These are phyloP conservation scores for Galaxea fascicularis DNA, from an alignment of 92 coral and sea anemone genomes.

Conservation along the genomic window DNA sequence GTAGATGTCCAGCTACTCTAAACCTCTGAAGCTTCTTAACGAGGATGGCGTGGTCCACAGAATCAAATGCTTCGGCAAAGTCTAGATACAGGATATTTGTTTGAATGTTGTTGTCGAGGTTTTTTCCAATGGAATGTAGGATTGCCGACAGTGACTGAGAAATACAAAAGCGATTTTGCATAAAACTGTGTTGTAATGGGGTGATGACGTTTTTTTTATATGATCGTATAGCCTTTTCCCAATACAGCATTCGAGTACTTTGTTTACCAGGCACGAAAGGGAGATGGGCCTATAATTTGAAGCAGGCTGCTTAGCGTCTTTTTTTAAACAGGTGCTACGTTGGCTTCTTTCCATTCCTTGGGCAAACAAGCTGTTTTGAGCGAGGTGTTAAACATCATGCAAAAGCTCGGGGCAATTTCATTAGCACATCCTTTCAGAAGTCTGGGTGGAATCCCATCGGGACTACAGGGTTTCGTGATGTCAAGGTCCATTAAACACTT, in stretches of 20 bases:
- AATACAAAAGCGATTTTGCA: slow-evolving; percentile 41
- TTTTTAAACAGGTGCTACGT: slow-evolving; percentile 46
- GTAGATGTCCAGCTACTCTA: not conserved
- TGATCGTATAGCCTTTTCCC: not conserved
- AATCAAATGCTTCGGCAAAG: slow-evolving; percentile 14
- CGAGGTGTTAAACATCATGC: slow-evolving; percentile 38
- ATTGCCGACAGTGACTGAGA: slow-evolving; percentile 34
- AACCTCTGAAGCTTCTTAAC: not conserved
- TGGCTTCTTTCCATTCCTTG: slow-evolving; percentile 44
- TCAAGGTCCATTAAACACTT: slow-evolving; percentile 34
- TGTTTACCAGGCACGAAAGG: slow-evolving; percentile 34
- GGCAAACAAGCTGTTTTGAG: slow-evolving; percentile 29
- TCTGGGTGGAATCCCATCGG: slow-evolving; percentile 53
- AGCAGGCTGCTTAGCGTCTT: slow-evolving; percentile 36
- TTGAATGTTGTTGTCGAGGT: not conserved
- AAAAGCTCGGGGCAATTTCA: slow-evolving; percentile 46
- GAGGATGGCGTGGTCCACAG: not conserved
- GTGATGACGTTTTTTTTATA: slow-evolving; percentile 15
- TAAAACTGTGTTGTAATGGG: slow-evolving; percentile 35
- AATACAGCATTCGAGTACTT: slow-evolving; percentile 49
- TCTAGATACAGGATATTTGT: not conserved
- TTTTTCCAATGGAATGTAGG: slow-evolving; percentile 22
- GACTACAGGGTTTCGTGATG: slow-evolving; percentile 40
- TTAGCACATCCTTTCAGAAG: slow-evolving; percentile 43
- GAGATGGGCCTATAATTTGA: slow-evolving; percentile 40